Base-by-base conservation (phyloP, 2,797 vertebrate species). In the Sciurus carolinensis region DNA sequence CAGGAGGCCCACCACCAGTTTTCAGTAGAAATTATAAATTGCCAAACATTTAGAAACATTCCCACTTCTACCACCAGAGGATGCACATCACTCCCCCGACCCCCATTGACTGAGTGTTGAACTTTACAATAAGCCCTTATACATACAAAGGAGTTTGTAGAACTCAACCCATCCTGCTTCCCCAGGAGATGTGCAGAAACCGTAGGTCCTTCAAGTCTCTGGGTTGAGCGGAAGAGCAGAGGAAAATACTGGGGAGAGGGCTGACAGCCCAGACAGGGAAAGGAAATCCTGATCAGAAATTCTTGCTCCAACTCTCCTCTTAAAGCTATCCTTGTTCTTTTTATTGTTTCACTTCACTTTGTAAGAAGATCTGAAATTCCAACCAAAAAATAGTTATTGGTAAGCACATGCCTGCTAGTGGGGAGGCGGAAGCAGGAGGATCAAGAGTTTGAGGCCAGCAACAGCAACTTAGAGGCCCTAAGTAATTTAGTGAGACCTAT, bases 341-440 rank as follows among this genome's bases (percentile, higher is more conserved):
- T 57, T n/a, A 47, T 59, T 92, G 71, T 88, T 84, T 89, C 62
- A 39, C 18, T 94, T 81, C 33, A 6, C 44, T 94, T 82, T 76
- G 69, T 76, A 14, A 22, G 87, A 76, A 36, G 28, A 77, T 77
- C 85, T 87, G 67, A 83, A 69, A 87, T 92, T 85, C 39, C 24
- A 93, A 30, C 39, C 47, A 33, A 28, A 66, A 42, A 73, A 73
- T 77, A 77, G 33, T n/a, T 26, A 26, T 4, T 73, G 57, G 7
- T 73, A 64, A 81, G 3, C 17, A 14, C 79, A 47, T 30, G 1
- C 26, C 33, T 20, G 54, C 54, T 57, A 57, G 18, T 57, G 54
- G 33, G 33, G 18, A 36, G 15, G 52, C 14, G 15, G 52, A 52
- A 15, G 15, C 52, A 52, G 52, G 52, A 5, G 52, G 15, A 17